phyloP scores from a whole-genome alignment of 2,888 invertebrate species.

The Amphipyra berbera region DNA sequence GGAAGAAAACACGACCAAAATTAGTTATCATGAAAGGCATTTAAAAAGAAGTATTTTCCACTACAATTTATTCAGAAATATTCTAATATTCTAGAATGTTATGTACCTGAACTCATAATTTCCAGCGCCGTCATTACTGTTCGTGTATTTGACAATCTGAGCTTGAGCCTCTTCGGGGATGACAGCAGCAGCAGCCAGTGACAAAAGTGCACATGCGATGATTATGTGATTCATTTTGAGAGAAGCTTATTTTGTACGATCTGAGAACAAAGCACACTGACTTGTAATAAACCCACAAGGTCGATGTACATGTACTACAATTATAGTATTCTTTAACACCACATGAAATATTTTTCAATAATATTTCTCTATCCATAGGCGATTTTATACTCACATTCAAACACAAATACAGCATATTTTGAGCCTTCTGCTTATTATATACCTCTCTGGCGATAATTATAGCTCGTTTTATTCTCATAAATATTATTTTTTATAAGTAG shows the following conservation, averaged over 20 bases:
- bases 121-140: conserved; percentile 57
- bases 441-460: conserved; percentile 14
- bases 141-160: conserved; percentile 54
- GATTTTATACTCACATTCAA: conserved; percentile 26
- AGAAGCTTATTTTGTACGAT: conserved; percentile 9
- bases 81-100: neutral
- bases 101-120: conserved; percentile 66
- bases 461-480: conserved; percentile 7
- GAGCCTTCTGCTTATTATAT: conserved; percentile 22
- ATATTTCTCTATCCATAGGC: neutral
- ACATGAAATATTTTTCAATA: neutral
- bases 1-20: too few relatives aligned
- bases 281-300: conserved; percentile 21
- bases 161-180: conserved; percentile 56
- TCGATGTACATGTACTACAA: conserved; percentile 9
- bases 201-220: conserved; percentile 34
- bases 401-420: conserved; percentile 22
- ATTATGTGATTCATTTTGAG: conserved; percentile 43
- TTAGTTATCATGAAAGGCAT: too few relatives aligned
- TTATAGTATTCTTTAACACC: neutral
- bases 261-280: conserved; percentile 12
- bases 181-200: conserved; percentile 40
- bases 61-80: neutral
- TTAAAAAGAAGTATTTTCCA: too few relatives aligned
- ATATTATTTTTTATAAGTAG: conserved; percentile 7